phyloP scores from a whole-genome alignment of 2,113 vertebrate genomes.

The Syngnathoides biaculeatus region DNA sequence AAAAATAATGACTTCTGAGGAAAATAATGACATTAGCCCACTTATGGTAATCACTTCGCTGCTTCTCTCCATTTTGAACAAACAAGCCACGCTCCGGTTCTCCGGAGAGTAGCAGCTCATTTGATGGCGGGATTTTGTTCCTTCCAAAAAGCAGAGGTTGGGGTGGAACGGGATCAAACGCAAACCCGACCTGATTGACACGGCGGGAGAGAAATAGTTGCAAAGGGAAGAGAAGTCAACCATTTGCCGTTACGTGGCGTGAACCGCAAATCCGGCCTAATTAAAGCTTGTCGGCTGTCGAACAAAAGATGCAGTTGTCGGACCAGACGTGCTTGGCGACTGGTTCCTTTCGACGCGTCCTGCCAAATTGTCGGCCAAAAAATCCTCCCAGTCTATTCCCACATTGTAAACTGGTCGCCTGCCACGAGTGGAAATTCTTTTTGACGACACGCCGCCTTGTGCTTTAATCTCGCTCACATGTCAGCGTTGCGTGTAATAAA shows the following conservation, averaged over 20 bases:
- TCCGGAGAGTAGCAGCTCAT: constrained; percentile 36
- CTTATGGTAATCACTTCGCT: constrained; percentile 9
- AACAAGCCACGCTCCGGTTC: constrained; percentile 21
- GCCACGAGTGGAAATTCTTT: constrained; percentile 3
- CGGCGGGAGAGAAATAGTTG: constrained; percentile 9
- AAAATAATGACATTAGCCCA: not conserved
- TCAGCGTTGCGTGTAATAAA: constrained; percentile 1
- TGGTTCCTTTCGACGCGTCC: constrained; percentile 10
- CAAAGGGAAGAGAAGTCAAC: not conserved
- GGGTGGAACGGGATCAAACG: constrained; percentile 39
- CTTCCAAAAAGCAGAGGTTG: constrained; percentile 29
- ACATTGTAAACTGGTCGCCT: constrained; percentile 8
- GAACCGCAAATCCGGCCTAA: constrained; percentile 11
- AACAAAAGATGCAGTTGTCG: constrained; percentile 16
- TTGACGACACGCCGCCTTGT: constrained; percentile 2
- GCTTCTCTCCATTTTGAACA: constrained; percentile 31
- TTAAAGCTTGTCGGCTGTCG: constrained; percentile 12
- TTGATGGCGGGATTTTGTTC: constrained; percentile 29
- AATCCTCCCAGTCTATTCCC: constrained; percentile 14
- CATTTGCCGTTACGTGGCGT: constrained; percentile 8
- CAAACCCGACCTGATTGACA: constrained; percentile 31
- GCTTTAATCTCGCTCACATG: constrained; percentile 25
- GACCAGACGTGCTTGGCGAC: constrained; percentile 1
- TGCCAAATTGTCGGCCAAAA: constrained; percentile 15
- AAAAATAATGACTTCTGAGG: not conserved